Evolutionary conservation across 2,888 invertebrate species (phyloP), one percentile per base, ranked within the genome.

Genomic region (Eupithecia insigniata): DNA sequence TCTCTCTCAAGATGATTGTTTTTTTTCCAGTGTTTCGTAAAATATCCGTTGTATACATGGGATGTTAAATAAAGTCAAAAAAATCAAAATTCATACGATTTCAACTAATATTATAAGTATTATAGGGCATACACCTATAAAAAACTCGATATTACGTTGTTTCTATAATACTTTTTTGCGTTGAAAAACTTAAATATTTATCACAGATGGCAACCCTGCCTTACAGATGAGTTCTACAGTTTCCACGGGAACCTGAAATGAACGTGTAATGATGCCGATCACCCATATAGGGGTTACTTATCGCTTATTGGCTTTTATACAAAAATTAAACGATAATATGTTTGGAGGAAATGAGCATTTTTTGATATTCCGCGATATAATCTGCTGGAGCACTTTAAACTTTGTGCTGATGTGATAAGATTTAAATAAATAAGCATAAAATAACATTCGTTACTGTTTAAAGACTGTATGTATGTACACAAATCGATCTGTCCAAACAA

Each of bases 181-280:
- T 36, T n/a, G 55, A 32, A 64, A 64, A 64, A 34, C 34, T 32
- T 26, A 64, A 65, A 22, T 60, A 60, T 39, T 66, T 36, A 14
- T n/a, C 65, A 69, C 67, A 70, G 22, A 66, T 71, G 69, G 74
- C 64, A 69, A 55, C 71, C 55, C 76, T 64, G 64, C 61, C 76
- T 71, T 75, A 72, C 39, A 71, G 74, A 69, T 66, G 69, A 70
- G 74, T 58, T 65, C 58, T 46, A 36, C 69, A 66, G 67, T 76
- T 73, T 76, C 72, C 75, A 74, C 70, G 78, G 75, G 74, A 75
- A 77, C 78, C 76, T 78, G 77, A 80, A 79, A 78, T 82, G 80
- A 81, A 82, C 78, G 79, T 71, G 75, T 84, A 84, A 85, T 83
- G 79, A 83, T 77, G 80, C 75, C 76, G 51, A 72, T 39, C 69